A percentile compares a stretch with the other conserved stretches of the same genome.
Conservation (phyloP, 2,797 vertebrate species). For the Poecilia gillii region DNA sequence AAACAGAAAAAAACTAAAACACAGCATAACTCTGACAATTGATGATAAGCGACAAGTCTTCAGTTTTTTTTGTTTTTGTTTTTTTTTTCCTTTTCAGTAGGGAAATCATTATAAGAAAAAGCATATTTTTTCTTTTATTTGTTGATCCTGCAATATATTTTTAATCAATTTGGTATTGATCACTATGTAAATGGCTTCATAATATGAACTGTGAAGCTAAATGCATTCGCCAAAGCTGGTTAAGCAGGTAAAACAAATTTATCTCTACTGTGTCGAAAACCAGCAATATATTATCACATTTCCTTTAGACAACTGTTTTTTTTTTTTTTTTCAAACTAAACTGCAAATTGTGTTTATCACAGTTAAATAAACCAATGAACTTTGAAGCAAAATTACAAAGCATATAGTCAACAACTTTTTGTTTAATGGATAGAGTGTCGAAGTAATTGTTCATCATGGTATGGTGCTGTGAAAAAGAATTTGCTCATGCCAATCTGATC, state of each 20-base stretch:
- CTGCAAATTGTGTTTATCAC: conserved; percentile 60
- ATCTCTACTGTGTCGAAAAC: conserved; percentile 43
- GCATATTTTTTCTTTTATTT: background rate
- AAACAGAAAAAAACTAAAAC: conserved; percentile 44
- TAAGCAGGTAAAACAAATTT: conserved; percentile 58
- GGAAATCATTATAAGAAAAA: conserved; percentile 3
- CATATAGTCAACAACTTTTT: conserved; percentile 41
- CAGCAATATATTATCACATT: conserved; percentile 54
- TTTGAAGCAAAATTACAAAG: conserved; percentile 36
- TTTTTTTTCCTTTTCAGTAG: background rate
- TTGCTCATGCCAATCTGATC: background rate
- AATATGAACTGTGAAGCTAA: conserved; percentile 39
- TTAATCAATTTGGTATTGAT: conserved; percentile 7
- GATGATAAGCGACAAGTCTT: conserved; percentile 6
- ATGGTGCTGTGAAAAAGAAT: conserved; percentile 10
- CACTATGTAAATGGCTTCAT: conserved; percentile 13
- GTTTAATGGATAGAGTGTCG: conserved; percentile 36
- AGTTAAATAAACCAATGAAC: conserved; percentile 50
- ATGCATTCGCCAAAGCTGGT: conserved; percentile 26
- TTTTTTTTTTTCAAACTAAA: conserved; percentile 39
- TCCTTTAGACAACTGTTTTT: conserved; percentile 25
- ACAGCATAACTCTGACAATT: conserved; percentile 43
- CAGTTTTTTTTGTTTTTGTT: background rate
- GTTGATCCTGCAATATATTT: background rate
- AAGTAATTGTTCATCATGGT: conserved; percentile 34